Base-by-base conservation (phyloP, 2,888 invertebrate species). In the Lumbricus terrestris region DNA sequence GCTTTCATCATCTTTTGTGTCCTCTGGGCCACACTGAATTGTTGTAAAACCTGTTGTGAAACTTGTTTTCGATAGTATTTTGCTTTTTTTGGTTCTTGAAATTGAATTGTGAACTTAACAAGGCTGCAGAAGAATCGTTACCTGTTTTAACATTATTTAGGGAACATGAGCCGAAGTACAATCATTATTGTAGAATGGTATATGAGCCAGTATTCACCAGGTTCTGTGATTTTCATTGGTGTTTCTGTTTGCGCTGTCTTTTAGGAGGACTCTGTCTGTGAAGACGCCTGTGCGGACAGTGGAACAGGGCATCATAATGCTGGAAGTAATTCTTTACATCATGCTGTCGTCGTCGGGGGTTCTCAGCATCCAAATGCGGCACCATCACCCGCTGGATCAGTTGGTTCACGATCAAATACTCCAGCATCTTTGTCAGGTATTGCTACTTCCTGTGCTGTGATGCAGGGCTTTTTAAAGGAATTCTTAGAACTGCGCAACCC, bases 331-430 rank as follows among this genome's bases (percentile, higher is more conserved):
- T 85, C 85, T 85, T 85, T 33, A 16, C 85, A 85, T 85, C 85
- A 34, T 35, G 35, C 85, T 18, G 35, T 85, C n/a, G n/a, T n/a
- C n/a, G n/a, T n/a, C n/a, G n/a, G n/a, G 34, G 85, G 85, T 35
- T 34, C 35, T 35, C 85, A 85, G 37, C 85, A 35, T 37, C 85
- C 85, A 35, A 35, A 35, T 85, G 85, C 85, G 23, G 85, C 85
- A 23, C 85, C 85, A 85, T 85, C 85, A 35, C 85, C 85, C 20
- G 85, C 85, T 35, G 85, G 85, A 35, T 85, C 85, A 85, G 85
- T 85, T 37, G 37, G 85, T 35, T 85, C 85, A 85, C 34, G 85
- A 85, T 85, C 85, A 85, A 85, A 85, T 85, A 85, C 85, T 85
- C 85, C 85, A 35, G 85, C 85, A 35, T 85, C 85, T 34, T 85